Base-by-base conservation (phyloP, 1,140 invertebrate genomes). In the Pseudachorutes palmiensis region DNA sequence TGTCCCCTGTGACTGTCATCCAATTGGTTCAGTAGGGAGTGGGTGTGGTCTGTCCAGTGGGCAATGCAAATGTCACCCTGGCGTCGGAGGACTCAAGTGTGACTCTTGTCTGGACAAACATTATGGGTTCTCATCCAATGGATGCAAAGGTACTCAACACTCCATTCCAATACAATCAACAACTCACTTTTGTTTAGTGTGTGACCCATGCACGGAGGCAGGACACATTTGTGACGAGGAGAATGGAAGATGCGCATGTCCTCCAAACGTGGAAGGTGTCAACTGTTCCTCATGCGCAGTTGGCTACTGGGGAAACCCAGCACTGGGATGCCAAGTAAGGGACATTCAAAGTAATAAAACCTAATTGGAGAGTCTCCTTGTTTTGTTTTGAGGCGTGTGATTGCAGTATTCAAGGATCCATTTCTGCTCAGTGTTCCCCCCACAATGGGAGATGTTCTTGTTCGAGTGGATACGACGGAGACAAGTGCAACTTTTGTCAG, bases 21-120 rank as follows among this genome's bases (percentile, higher is more conserved):
- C 81, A 5, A 78, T 85, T 28, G 94, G 94, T n/a, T n/a, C n/a
- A 1, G 86, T 91, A 0, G 75, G 82, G 2, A 83, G 83, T 41
- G 77, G 78, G 5, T 97, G 94, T 79, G 83, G 94, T 77, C 82
- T 84, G 2, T 77, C 80, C 26, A 87, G 82, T 29, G 94, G 94
- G 9, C 85, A 87, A 73, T 98, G 94, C 78, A 78, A 82, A 32
- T 97, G 94, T 79, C 89, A 90, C 72, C 83, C 84, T 2, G 93
- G 94, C 2, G 85, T 97, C 0, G 86, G 83, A n/a, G 92, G 93
- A 0, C 77, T 80, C 19, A 82, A 82, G 31, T 97, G 94, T 78
- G 86, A 92, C 74, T 76, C 77, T 16, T 98, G 94, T 80, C 77
- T 88, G 19, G 81, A 85, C 1, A 85, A 87, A 29, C 88, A 88